phyloP scores from a whole-genome alignment of 2,888 invertebrate species.

The Himalopsyche japonica region DNA sequence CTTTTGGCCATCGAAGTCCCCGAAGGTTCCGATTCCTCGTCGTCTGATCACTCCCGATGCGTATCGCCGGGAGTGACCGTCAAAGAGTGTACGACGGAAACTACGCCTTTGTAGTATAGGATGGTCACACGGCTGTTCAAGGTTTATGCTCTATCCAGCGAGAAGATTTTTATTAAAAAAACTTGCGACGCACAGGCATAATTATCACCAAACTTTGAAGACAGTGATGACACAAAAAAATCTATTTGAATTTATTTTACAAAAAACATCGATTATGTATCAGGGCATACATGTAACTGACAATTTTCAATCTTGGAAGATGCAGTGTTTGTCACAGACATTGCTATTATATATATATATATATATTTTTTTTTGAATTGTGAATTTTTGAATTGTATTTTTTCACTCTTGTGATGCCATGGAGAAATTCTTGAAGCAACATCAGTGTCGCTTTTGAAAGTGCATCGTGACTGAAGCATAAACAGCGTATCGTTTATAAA shows the following conservation, averaged over 20 bases:
- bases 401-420: neutral
- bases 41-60: slow-evolving; percentile 47
- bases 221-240: neutral
- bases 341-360: neutral
- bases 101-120: slow-evolving; percentile 55
- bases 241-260: neutral
- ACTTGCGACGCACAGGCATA: neutral
- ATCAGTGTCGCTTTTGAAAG: neutral
- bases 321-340: neutral
- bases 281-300: neutral
- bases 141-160: slow-evolving; percentile 54
- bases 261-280: neutral
- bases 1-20: slow-evolving; percentile 54
- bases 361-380: neutral
- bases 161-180: slow-evolving; percentile 36
- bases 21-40: slow-evolving; percentile 36
- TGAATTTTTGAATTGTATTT: neutral
- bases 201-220: neutral
- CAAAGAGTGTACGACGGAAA: slow-evolving; percentile 39
- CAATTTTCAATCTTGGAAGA: neutral
- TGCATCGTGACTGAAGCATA: slow-evolving; percentile 16
- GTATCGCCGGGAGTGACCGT: slow-evolving; percentile 45
- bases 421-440: neutral
- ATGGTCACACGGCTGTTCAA: slow-evolving; percentile 58
- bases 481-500: neutral